Evolutionary conservation across 1,140 invertebrate genomes (phyloP), one percentile per base, ranked within the genome.

Genomic region (Brachionus asplanchnoidis): DNA sequence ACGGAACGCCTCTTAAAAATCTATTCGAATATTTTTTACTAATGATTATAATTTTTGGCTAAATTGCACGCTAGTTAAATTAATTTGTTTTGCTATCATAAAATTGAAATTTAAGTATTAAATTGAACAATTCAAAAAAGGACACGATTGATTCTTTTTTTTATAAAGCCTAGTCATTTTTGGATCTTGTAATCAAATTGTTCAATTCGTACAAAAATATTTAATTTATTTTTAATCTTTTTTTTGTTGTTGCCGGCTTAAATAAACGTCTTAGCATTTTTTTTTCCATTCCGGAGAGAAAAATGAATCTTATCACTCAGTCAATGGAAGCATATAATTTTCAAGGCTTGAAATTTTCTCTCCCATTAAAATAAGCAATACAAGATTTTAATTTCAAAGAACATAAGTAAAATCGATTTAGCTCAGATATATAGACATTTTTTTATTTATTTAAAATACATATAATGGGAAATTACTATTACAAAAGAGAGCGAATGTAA

Each of bases 41-140:
- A 42, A 42, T 73, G n/a, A 40, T 73, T 73, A 40, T 73, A 40
- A 42, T 42, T 73, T 73, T n/a, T 73, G n/a, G 12, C 44, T 44
- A 40, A 73, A 73, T 40, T 73, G 68, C 68, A 73, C 32, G 68
- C 68, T 73, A 73, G 17, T 44, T 73, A 9, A 73, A 73, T 73
- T 44, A 40, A 73, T 68, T 68, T 68, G 12, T 68, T 68, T 12
- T 20, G 23, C 28, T 5, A 32, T 32, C 23, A 36, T 42, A 73
- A 40, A 73, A n/a, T 73, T 42, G 28, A 7, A 44, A 73, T 73
- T 73, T 73, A 40, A 73, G 32, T 44, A 36, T 40, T 73, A 4
- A 40, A 40, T 40, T 40, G 17, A 40, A 42, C 20, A 40, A 42
- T 65, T 36, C n/a, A 11, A 68, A 68, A 68, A 68, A n/a, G 8